A percentile compares a stretch with the other conserved stretches of the same genome.
These are phyloP conservation scores for Pitta sordida DNA, from an alignment of 2,113 vertebrate genomes.

Conservation along the genomic window DNA sequence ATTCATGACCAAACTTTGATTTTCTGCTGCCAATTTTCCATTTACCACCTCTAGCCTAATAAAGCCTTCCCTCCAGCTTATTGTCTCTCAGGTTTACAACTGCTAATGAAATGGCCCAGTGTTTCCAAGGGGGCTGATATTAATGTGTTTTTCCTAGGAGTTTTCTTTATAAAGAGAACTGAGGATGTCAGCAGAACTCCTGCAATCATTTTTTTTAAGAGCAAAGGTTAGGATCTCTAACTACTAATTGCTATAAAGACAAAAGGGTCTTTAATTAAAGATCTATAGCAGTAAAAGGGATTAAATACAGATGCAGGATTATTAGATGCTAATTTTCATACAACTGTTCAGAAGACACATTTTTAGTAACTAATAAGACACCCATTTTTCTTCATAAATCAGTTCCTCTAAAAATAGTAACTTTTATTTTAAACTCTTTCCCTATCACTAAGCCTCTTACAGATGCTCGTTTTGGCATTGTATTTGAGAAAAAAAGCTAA, in stretches of 20 bases:
- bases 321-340: neutral
- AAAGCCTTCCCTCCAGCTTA: neutral
- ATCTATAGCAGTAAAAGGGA: neutral
- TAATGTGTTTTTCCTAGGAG: neutral
- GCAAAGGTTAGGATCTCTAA: neutral
- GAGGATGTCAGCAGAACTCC: neutral
- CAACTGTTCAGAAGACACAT: neutral
- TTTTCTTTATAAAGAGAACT: neutral
- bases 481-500: neutral
- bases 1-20: neutral
- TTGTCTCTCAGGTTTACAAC: neutral
- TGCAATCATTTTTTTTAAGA: neutral
- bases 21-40: slow-evolving; percentile 15
- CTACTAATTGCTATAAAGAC: neutral
- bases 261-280: slow-evolving; percentile 20
- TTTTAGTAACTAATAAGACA: neutral
- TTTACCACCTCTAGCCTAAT: neutral
- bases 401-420: neutral
- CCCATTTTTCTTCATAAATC: neutral
- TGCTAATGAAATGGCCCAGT: neutral
- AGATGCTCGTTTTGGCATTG: neutral
- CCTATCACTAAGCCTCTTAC: neutral
- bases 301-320: neutral
- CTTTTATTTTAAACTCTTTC: neutral
- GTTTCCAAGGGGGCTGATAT: slow-evolving; percentile 25